phyloP scores from a whole-genome alignment of 2,888 invertebrate genomes.

The Ophioninae sp. region DNA sequence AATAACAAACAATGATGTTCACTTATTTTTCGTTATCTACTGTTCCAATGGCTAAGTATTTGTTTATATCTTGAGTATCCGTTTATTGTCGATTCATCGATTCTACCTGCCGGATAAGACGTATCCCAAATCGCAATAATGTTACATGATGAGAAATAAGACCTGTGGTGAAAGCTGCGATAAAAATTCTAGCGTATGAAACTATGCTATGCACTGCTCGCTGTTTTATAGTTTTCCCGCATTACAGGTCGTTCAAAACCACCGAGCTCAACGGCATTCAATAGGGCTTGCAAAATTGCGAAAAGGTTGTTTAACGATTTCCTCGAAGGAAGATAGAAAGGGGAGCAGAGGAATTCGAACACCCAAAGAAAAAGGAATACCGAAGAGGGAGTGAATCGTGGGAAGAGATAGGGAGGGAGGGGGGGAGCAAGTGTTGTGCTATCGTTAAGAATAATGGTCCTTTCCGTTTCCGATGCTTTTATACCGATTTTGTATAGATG shows the following conservation, averaged over 20 bases:
- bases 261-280: constrained; percentile 15
- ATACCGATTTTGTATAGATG: constrained; percentile 22
- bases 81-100: not conserved
- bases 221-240: constrained; percentile 25
- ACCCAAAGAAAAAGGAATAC: not conserved
- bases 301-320: constrained; percentile 46
- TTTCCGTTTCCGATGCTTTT: constrained; percentile 22
- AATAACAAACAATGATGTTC: not conserved
- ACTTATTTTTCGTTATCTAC: not conserved
- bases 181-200: constrained; percentile 1
- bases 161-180: not conserved
- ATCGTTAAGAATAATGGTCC: constrained; percentile 54
- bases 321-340: constrained; percentile 9
- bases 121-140: not conserved
- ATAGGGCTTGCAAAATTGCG: constrained; percentile 42
- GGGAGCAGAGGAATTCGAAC: not conserved
- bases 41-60: not conserved
- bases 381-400: too few species aligned
- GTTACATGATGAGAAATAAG: not conserved
- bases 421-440: constrained; percentile 30
- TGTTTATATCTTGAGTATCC: not conserved
- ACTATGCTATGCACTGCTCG: not conserved
- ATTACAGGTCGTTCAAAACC: constrained; percentile 13
- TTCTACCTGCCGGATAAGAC: not conserved
- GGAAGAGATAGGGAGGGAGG: not conserved